A percentile compares a stretch with the other conserved stretches of the same genome.
Conservation (phyloP, 2,797 vertebrate genomes). For the Masticophis lateralis region DNA sequence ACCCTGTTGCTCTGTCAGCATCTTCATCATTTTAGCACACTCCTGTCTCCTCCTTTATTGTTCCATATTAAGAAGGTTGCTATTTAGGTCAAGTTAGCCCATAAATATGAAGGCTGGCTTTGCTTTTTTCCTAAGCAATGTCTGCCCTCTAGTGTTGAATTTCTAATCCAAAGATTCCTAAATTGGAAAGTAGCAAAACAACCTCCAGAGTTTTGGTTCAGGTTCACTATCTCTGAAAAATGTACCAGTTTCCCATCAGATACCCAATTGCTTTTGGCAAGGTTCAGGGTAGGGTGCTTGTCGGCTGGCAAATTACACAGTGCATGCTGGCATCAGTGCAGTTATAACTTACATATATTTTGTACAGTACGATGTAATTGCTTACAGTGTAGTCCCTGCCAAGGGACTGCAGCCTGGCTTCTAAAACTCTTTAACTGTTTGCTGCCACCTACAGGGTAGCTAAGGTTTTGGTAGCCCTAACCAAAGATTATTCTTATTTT, state of each 20-base stretch:
- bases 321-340: neutral
- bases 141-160: conserved; percentile 12
- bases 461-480: neutral
- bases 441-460: neutral
- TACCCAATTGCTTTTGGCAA: neutral
- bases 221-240: neutral
- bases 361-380: neutral
- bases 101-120: neutral
- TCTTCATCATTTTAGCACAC: neutral
- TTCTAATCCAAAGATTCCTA: neutral
- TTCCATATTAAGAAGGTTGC: conserved; percentile 3
- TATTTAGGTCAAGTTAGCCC: conserved; percentile 23
- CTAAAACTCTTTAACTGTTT: neutral
- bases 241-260: neutral
- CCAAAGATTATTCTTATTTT: neutral
- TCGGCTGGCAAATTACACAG: neutral
- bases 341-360: neutral
- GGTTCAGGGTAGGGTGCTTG: neutral
- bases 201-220: neutral
- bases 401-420: neutral
- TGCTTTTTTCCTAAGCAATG: neutral
- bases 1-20: conserved; percentile 1
- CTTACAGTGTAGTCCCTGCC: neutral
- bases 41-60: neutral
- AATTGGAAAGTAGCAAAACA: neutral